Base-by-base conservation (phyloP, 2,113 vertebrate genomes). In the Casuarius casuarius region DNA sequence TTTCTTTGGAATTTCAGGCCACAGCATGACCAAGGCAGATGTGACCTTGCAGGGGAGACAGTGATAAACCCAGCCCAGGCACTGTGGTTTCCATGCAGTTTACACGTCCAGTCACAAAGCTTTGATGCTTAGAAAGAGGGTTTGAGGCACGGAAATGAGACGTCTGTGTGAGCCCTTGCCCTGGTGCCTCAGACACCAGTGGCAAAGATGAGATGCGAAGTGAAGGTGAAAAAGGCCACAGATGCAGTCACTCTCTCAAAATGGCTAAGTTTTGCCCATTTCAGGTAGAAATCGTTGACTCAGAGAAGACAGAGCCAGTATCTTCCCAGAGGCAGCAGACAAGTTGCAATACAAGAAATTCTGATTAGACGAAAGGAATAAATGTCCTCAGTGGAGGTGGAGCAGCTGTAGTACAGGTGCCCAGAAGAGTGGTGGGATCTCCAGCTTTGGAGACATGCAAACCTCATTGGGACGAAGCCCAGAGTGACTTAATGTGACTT, bases 11-110 rank as follows among this genome's bases (percentile, higher is more conserved):
- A 23, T 80, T 70, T 70, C 70, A 5, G 3, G 21, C 31, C 31
- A 23, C 31, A 48, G 20, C 7, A 51, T 0, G 0, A 62, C 31
- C 13, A 72, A 12, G 38, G 33, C 35, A 71, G 25, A 29, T 23
- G 18, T 48, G 12, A 62, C 78, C 21, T 58, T 49, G 8, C 31
- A 58, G 46, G 78, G 33, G 18, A 31, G 18, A 16, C 86, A 48
- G 31, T 26, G 42, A 23, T 84, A 51, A 59, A 23, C n/a, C 87
- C 65, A 66, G 28, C 7, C 5, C 35, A 48, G 18, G 44, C 28
- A 46, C 14, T 4, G 14, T 22, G 12, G 12, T 49, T 42, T 46
- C 25, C 12, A 10, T 38, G 10, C 15, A 14, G n/a, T 56, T 87
- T 25, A 38, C 56, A 9, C n/a, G 66, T 42, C 20, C 22, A 35